Percentiles rank a stretch among this genome's conserved stretches.
Conservation (phyloP, 2,888 invertebrate species). For the Branchinecta sandiegonensis region DNA sequence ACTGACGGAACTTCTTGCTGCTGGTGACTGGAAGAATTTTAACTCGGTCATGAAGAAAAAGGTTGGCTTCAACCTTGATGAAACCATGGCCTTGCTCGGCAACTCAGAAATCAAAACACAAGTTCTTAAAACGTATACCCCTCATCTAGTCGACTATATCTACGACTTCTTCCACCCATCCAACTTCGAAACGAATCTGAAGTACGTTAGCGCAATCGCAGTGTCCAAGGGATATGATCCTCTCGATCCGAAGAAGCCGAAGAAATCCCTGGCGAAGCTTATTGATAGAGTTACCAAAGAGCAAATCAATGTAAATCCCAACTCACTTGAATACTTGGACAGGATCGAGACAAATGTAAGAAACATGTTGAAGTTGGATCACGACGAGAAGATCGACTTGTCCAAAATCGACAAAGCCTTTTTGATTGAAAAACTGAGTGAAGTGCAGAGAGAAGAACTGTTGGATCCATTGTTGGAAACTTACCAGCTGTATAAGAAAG, state of each 20-base stretch:
- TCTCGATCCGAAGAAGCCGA: neutral
- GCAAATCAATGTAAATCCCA: neutral
- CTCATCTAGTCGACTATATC: neutral
- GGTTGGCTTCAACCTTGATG: neutral
- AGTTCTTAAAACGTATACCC: neutral
- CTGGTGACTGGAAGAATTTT: constrained; percentile 2
- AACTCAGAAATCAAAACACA: constrained; percentile 3
- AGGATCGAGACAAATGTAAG: neutral
- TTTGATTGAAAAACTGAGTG: constrained; percentile 4
- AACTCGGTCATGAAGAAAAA: neutral
- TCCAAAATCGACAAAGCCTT: constrained; percentile 9
- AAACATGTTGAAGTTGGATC: neutral
- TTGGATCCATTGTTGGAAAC: constrained; percentile 5
- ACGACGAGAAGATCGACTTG: neutral
- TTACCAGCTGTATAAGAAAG: neutral
- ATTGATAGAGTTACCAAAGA: constrained; percentile 1
- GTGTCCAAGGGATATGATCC: neutral
- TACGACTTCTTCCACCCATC: constrained; percentile 5
- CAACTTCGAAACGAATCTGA: neutral
- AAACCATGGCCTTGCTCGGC: neutral
- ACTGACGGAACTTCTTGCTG: neutral
- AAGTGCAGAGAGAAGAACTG: constrained; percentile 11
- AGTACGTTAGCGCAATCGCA: neutral
- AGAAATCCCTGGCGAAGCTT: constrained; percentile 4
- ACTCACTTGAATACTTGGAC: neutral